These are phyloP conservation scores for Harmothoe impar DNA, from an alignment of 2,888 invertebrate species.

Conservation along the genomic window DNA sequence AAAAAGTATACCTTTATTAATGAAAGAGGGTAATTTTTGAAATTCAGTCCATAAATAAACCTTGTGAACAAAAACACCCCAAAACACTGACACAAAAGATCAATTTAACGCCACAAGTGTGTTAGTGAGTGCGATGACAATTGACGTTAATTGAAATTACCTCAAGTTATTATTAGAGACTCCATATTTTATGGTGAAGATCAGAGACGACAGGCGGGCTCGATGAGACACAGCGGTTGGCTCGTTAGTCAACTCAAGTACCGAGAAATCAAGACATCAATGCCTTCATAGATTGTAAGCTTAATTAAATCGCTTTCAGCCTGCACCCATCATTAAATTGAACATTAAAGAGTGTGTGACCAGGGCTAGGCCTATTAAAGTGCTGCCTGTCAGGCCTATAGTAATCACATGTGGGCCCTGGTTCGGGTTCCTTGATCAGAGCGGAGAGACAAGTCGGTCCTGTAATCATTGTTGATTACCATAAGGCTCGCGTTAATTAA, in stretches of 20 bases:
- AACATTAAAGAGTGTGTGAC: conserved; percentile 32
- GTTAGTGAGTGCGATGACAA: neutral
- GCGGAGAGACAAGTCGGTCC: neutral
- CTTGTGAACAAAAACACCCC: neutral
- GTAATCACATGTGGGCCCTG: neutral
- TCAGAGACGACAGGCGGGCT: neutral
- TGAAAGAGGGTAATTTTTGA: no score
- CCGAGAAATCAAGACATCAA: conserved; percentile 17
- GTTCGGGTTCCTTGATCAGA: neutral
- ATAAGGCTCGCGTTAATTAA: neutral
- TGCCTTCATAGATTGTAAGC: conserved; percentile 25
- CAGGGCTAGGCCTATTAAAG: neutral
- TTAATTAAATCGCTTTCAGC: neutral
- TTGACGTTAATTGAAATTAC: conserved; percentile 32
- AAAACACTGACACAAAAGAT: neutral
- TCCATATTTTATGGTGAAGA: neutral
- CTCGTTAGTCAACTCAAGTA: conserved; percentile 15
- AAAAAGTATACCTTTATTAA: no score
- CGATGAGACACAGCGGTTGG: neutral
- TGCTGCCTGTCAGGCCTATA: neutral
- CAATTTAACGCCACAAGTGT: neutral
- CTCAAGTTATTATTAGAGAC: conserved; percentile 13
- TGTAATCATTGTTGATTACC: conserved; percentile 13
- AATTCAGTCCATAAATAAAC: no score
- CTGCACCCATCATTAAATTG: neutral